Evolutionary conservation across 2,113 vertebrate species (phyloP).

Genomic region (Coracopsis vasa): DNA sequence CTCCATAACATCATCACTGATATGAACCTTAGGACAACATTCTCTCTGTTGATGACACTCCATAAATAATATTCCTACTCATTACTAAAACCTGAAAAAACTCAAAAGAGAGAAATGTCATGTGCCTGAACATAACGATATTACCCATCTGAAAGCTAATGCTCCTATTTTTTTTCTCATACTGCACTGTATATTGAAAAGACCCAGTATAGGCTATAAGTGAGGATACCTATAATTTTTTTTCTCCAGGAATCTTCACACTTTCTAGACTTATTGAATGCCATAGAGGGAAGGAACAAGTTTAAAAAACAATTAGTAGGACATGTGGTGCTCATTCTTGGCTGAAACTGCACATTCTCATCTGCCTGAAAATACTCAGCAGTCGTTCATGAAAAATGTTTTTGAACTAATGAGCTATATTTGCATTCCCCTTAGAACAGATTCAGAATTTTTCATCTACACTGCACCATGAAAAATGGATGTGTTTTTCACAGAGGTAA

Average conservation of each 20-base stretch:
- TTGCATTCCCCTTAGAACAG: slow-evolving; percentile 81
- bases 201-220: background rate
- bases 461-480: slow-evolving; percentile 79
- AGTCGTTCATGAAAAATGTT: slow-evolving; percentile 82
- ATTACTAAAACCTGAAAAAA: slow-evolving; percentile 36
- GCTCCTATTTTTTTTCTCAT: slow-evolving; percentile 8
- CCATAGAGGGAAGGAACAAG: slow-evolving; percentile 70
- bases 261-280: slow-evolving; percentile 64
- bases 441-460: slow-evolving; percentile 81
- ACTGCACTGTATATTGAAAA: slow-evolving; percentile 19
- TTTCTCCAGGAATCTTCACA: slow-evolving; percentile 33
- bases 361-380: slow-evolving; percentile 77
- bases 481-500: slow-evolving; percentile 79
- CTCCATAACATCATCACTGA: slow-evolving; percentile 8
- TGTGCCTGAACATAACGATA: background rate
- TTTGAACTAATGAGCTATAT: slow-evolving; percentile 85
- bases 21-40: slow-evolving; percentile 30
- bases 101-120: slow-evolving; percentile 1
- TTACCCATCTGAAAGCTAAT: slow-evolving; percentile 26
- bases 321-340: slow-evolving; percentile 76
- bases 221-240: slow-evolving; percentile 8
- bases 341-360: slow-evolving; percentile 72
- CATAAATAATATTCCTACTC: slow-evolving; percentile 41
- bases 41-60: background rate
- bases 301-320: slow-evolving; percentile 82